phyloP scores from a whole-genome alignment of 2,888 invertebrate genomes.

The Diarsia dahlii region DNA sequence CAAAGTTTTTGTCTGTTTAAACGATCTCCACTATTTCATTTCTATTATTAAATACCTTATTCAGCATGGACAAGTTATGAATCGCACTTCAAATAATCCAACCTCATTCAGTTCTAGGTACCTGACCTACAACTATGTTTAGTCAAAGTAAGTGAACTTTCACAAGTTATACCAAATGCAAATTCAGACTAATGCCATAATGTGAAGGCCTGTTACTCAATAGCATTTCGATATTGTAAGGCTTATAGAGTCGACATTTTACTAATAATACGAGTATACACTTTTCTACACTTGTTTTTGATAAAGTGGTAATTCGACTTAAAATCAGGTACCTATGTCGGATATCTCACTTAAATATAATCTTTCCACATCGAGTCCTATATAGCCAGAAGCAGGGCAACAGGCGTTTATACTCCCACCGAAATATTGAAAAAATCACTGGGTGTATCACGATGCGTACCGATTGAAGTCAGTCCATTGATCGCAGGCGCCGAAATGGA shows the following conservation, averaged over 20 bases:
- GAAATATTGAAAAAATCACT: neutral
- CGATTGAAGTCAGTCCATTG: too few species aligned
- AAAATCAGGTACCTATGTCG: neutral
- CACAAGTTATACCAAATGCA: constrained; percentile 28
- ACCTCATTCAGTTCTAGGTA: constrained; percentile 2
- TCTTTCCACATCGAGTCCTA: neutral
- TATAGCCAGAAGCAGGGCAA: neutral
- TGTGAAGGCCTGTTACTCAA: constrained; percentile 38
- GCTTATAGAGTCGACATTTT: neutral
- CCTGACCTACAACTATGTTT: neutral
- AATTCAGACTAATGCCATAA: constrained; percentile 21
- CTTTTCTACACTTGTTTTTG: neutral
- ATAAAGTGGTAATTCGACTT: neutral
- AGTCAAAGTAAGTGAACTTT: constrained; percentile 35
- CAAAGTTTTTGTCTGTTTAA: neutral
- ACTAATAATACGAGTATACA: neutral
- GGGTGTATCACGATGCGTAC: neutral
- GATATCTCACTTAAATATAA: neutral
- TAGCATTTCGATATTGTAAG: constrained; percentile 18
- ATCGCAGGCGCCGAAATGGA: neutral
- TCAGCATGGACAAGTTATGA: neutral
- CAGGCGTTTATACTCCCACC: neutral
- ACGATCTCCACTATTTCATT: neutral
- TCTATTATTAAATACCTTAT: neutral
- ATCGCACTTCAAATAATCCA: neutral